A percentile compares a stretch with the other conserved stretches of the same genome.
phyloP scores from a whole-genome alignment of 2,113 vertebrate species.

The Anguilla japonica region DNA sequence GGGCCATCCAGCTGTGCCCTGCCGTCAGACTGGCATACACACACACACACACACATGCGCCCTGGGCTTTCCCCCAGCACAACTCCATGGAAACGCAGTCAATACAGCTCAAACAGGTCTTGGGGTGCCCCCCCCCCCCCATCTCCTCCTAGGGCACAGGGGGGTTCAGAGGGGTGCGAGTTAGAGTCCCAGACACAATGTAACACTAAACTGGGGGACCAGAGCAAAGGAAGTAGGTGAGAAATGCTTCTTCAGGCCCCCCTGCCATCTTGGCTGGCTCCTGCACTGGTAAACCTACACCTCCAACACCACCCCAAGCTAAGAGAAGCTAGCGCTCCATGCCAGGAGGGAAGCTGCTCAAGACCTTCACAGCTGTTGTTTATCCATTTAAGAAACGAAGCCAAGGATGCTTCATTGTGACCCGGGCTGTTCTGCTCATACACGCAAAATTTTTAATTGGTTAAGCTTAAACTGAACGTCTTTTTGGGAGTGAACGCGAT shows the following conservation, averaged over 20 bases:
- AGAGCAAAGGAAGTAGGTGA: constrained; percentile 54
- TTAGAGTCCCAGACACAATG: constrained; percentile 47
- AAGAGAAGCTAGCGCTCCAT: neutral
- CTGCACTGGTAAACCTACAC: constrained; percentile 16
- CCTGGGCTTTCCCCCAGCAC: constrained; percentile 49
- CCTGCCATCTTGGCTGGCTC: constrained; percentile 28
- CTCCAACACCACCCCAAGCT: neutral
- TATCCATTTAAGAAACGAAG: constrained; percentile 57
- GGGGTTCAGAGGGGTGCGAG: constrained; percentile 14
- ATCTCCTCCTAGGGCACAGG: constrained; percentile 32
- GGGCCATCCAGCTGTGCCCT: constrained; percentile 60
- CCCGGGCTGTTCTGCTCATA: neutral
- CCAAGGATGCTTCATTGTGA: neutral
- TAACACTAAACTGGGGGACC: constrained; percentile 60
- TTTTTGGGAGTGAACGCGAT: neutral
- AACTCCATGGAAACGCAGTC: constrained; percentile 54
- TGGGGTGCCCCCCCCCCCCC: constrained; percentile 43
- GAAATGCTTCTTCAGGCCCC: constrained; percentile 55
- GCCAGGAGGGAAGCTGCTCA: constrained; percentile 18
- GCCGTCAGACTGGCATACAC: constrained; percentile 47
- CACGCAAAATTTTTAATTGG: neutral
- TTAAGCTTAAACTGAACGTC: neutral
- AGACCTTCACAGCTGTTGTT: constrained; percentile 68
- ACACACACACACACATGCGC: constrained; percentile 32
- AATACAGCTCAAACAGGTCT: constrained; percentile 63